A percentile compares a stretch with the other conserved stretches of the same genome.
Conservation (phyloP, 2,113 vertebrate genomes). For the Grantiella picta region DNA sequence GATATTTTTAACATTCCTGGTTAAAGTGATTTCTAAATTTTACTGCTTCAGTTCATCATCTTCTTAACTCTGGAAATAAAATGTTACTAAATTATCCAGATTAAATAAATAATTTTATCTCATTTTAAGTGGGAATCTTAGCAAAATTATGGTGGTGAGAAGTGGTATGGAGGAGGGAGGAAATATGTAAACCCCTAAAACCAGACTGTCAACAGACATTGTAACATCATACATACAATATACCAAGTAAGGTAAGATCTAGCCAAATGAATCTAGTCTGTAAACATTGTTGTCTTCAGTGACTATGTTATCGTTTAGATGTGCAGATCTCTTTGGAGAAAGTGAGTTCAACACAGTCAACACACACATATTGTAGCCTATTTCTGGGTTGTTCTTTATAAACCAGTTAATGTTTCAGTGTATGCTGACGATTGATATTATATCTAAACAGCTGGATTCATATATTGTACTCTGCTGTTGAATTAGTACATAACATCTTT, state of each 20-base stretch:
- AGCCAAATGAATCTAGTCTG: not conserved
- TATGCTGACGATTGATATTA: not conserved
- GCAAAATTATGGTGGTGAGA: not conserved
- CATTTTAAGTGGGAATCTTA: not conserved
- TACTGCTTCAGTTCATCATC: not conserved
- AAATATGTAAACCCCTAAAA: not conserved
- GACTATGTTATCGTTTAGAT: not conserved
- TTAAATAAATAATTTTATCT: not conserved
- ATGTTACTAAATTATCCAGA: not conserved
- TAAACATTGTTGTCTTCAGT: not conserved
- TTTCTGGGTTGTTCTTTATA: not conserved
- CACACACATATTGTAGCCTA: not conserved
- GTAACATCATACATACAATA: not conserved
- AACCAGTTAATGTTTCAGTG: not conserved
- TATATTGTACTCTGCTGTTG: not conserved
- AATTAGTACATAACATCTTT: not conserved
- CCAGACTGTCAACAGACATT: not conserved
- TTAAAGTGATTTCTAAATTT: not conserved
- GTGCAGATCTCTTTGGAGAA: not conserved
- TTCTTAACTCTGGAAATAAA: not conserved
- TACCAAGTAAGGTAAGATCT: not conserved
- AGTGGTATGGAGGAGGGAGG: not conserved
- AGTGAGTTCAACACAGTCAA: not conserved
- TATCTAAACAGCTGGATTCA: not conserved
- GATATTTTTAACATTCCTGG: not conserved